A percentile compares a stretch with the other conserved stretches of the same genome.
These are phyloP conservation scores for Aspidiotus destructor DNA, from an alignment of 2,888 invertebrate species.

Conservation along the genomic window DNA sequence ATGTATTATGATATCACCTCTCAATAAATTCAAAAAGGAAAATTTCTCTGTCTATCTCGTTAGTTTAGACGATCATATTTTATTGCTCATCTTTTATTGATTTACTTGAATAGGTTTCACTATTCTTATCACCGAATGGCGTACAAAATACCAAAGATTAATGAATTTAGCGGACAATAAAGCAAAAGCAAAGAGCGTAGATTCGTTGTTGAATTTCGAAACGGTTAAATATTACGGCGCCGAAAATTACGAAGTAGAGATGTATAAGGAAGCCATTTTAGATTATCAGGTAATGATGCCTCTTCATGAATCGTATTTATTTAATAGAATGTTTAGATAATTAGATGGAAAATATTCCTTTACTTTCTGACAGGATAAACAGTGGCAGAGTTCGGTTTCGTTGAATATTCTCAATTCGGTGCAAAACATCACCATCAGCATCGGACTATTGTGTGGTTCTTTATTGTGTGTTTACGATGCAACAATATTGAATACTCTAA, in stretches of 20 bases:
- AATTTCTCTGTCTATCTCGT: no score
- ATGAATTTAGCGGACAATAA: conserved; percentile 94
- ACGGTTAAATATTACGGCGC: conserved; percentile 98
- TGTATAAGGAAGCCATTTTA: conserved; percentile 73
- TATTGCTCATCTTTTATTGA: conserved; percentile 14
- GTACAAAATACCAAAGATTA: conserved; percentile 84
- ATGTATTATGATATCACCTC: no score
- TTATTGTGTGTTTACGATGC: conserved; percentile 82
- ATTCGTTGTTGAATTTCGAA: conserved; percentile 94
- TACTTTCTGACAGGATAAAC: conserved; percentile 57
- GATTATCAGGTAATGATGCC: conserved; percentile 59
- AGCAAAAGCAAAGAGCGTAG: conserved; percentile 82
- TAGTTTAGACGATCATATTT: no score
- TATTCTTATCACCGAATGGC: conserved; percentile 90
- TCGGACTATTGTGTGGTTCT: conserved; percentile 76
- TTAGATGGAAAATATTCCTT: neutral
- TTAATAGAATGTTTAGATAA: neutral
- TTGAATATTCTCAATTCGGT: conserved; percentile 80
- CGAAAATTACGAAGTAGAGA: conserved; percentile 79
- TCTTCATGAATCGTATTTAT: neutral
- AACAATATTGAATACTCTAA: conserved; percentile 56
- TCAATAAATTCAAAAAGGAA: no score
- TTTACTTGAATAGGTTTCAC: conserved; percentile 58
- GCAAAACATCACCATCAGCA: conserved; percentile 82
- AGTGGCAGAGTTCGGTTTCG: conserved; percentile 78